Conservation (phyloP, 2,113 vertebrate genomes). For the Chauna torquata region DNA sequence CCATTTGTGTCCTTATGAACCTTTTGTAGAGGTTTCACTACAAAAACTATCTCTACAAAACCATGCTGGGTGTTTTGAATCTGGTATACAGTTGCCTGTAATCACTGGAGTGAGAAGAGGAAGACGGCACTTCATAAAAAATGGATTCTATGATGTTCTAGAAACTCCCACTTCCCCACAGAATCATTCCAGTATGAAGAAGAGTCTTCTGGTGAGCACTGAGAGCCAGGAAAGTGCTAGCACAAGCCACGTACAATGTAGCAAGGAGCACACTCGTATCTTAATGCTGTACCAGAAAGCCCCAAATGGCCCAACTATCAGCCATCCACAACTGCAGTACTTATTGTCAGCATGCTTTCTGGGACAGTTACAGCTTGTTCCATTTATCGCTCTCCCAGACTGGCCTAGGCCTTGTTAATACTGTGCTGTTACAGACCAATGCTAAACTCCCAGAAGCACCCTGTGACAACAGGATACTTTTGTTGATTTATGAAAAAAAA, state of each 20-base stretch:
- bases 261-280: background rate
- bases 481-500: background rate
- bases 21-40: background rate
- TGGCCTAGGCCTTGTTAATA: background rate
- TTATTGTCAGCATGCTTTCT: background rate
- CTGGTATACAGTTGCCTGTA: background rate
- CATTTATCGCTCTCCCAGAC: background rate
- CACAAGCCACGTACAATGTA: background rate
- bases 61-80: background rate
- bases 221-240: background rate
- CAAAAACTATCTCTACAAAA: background rate
- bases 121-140: background rate
- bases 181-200: background rate
- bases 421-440: background rate
- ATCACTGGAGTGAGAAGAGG: background rate
- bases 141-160: background rate
- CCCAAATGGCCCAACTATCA: background rate
- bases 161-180: background rate
- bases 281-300: background rate
- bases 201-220: background rate
- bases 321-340: background rate
- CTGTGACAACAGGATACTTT: background rate
- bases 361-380: background rate
- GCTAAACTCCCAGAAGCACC: background rate
- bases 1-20: background rate